Conservation (phyloP, 2,113 vertebrate species). For the Archocentrus centrarchus region DNA sequence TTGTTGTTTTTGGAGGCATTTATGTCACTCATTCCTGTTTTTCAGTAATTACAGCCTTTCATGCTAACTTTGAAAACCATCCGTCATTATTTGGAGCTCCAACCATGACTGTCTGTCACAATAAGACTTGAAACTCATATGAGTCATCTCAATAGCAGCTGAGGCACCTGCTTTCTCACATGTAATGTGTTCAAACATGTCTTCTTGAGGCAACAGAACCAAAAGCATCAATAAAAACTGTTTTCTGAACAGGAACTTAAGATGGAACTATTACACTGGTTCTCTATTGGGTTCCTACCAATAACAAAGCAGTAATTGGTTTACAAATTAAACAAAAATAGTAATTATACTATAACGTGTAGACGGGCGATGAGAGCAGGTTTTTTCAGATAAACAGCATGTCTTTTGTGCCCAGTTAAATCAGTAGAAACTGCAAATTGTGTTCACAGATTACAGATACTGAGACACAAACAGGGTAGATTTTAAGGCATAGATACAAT, state of each 20-base stretch:
- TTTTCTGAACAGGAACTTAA: not conserved
- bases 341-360: not conserved
- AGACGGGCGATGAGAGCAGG: not conserved
- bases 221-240: not conserved
- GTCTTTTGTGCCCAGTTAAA: not conserved
- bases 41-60: not conserved
- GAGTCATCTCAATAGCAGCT: too few relatives aligned
- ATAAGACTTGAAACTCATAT: too few relatives aligned
- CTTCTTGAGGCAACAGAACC: too few relatives aligned
- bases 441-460: not conserved
- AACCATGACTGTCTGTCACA: not conserved
- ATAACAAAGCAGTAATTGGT: not conserved
- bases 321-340: not conserved
- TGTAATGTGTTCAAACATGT: too few relatives aligned
- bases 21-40: not conserved
- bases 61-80: not conserved
- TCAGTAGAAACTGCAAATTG: not conserved
- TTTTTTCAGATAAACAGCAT: not conserved
- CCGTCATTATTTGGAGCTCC: not conserved
- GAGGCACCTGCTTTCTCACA: too few relatives aligned
- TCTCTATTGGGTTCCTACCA: not conserved
- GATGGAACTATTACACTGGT: fast-evolving
- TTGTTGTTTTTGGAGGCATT: not conserved
- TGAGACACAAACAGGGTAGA: not conserved
- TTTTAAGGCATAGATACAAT: not conserved